Base-by-base conservation (phyloP, 30 jellyfish, hydroid and myxozoan genomes). In the Turritopsis dohrnii region DNA sequence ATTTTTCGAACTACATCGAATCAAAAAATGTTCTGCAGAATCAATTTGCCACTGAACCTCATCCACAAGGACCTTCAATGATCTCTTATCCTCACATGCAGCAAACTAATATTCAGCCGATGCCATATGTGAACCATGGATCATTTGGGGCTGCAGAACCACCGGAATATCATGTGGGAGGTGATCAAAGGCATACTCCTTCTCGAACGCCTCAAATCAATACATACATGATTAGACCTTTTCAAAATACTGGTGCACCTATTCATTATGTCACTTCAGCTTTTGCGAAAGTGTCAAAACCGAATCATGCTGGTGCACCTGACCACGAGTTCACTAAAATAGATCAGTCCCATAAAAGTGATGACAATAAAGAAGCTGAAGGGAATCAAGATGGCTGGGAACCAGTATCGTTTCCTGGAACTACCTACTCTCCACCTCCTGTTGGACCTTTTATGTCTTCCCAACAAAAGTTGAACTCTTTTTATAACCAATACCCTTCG, bases 401-500 rank as follows among this genome's bases (percentile, higher is more conserved):
- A n/a, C 26, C 86, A 71, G 85, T 94, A 18, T 69, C 95, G 52
- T 94, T 94, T 84, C 99, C 99, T 28, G 99, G 99, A n/a, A 94
- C 96, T 23, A 94, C 99, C 0, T 94, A 87, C 76, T 88, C 99
- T 20, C 96, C 96, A 22, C 99, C 98, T 7, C 98, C 99, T 23
- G 60, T 41, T 41, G 60, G 60, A 13, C 60, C 60, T 41, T 41
- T 41, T 41, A 3, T 41, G 5, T 41, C 89, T 65, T 65, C 86
- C 86, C 73, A 65, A 7, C 71, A 65, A 28, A 23, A 65, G 65
- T 29, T 18, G 31, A 20, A 26, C 28, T 30, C 27, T 23, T 20
- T 1, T 26, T 41, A 22, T 26, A 30, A 26, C 72, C 83, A 74
- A 74, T 22, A 28, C 28, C 83, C 53, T n/a, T 24, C 83, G 24